Evolutionary conservation across 2,113 vertebrate genomes (phyloP).

Genomic region (Neodon shergylaensis): DNA sequence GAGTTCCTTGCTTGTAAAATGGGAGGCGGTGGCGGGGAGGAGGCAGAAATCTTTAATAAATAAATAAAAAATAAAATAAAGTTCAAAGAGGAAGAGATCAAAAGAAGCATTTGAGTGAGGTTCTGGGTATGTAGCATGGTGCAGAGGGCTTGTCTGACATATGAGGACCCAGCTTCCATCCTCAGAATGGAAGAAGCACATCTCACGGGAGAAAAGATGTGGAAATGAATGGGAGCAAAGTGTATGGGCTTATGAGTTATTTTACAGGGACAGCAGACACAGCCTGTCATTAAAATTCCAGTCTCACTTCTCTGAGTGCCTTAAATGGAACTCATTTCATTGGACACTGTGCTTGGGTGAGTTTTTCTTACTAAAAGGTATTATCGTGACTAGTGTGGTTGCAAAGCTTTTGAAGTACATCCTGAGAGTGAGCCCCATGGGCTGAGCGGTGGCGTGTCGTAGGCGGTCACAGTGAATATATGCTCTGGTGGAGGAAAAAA

Average conservation of each 20-base stretch:
- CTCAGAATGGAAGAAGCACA: neutral
- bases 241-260: neutral
- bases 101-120: neutral
- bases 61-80: no score
- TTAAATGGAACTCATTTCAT: neutral
- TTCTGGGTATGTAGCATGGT: neutral
- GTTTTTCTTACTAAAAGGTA: neutral
- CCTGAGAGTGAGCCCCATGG: neutral
- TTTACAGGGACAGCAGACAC: neutral
- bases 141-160: neutral
- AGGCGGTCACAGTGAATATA: neutral
- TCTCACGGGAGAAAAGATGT: neutral
- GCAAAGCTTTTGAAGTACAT: neutral
- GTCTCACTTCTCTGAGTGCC: neutral
- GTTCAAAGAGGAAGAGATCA: neutral
- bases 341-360: neutral
- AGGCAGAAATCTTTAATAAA: no score
- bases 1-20: no score
- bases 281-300: neutral
- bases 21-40: no score
- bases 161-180: neutral
- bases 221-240: neutral
- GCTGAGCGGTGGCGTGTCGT: neutral
- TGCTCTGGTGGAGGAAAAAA: neutral
- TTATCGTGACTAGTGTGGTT: neutral